These are phyloP conservation scores for Anableps anableps DNA, from an alignment of 2,797 vertebrate genomes.

Conservation along the genomic window DNA sequence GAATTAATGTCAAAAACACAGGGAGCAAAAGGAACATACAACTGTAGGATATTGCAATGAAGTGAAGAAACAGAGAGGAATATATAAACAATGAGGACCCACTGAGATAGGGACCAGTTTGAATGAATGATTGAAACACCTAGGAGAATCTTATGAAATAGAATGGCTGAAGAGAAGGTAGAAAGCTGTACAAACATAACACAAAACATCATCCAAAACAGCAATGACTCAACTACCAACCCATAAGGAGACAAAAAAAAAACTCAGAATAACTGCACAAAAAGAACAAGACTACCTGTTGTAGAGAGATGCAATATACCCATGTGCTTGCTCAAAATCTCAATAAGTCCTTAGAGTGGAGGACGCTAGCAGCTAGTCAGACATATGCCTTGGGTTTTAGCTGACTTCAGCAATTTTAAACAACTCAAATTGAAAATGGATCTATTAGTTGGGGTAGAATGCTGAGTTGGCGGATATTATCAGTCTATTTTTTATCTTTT, in stretches of 20 bases:
- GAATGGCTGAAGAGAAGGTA: background rate
- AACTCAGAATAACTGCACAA: background rate
- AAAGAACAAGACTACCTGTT: background rate
- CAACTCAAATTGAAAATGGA: background rate
- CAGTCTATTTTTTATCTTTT: background rate
- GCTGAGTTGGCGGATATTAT: background rate
- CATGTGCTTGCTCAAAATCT: background rate
- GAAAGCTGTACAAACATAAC: background rate
- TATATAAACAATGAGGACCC: background rate
- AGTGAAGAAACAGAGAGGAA: background rate
- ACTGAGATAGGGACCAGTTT: background rate
- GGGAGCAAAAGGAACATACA: background rate
- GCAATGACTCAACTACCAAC: background rate
- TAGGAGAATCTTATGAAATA: background rate
- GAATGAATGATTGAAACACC: background rate
- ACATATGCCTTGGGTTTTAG: background rate
- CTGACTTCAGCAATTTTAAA: background rate
- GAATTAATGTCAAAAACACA: background rate
- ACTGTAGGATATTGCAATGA: background rate
- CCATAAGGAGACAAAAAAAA: background rate
- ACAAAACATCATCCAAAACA: background rate
- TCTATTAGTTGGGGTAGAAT: background rate
- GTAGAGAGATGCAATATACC: background rate
- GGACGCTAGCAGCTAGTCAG: background rate
- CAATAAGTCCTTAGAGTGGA: background rate